phyloP scores from a whole-genome alignment of 2,113 vertebrate genomes.

The Heteronetta atricapilla region DNA sequence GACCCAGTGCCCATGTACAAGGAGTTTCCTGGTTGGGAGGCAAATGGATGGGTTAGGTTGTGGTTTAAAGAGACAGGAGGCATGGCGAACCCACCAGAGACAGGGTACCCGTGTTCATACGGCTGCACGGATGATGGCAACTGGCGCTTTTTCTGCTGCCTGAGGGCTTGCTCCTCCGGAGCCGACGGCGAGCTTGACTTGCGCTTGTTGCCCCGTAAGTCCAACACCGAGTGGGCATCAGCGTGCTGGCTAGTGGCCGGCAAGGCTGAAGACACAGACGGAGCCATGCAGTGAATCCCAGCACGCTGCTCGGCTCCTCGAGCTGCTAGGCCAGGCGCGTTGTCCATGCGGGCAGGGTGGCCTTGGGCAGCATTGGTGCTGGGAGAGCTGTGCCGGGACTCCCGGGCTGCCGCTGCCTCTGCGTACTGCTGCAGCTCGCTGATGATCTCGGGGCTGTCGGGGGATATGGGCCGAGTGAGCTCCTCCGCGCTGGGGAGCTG shows the following conservation, averaged over 20 bases:
- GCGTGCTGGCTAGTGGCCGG: constrained; percentile 71
- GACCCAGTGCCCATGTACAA: constrained; percentile 87
- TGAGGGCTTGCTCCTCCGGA: constrained; percentile 77
- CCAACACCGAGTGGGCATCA: constrained; percentile 75
- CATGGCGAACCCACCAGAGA: constrained; percentile 85
- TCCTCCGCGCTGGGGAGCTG: constrained; percentile 81
- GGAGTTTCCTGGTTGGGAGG: constrained; percentile 88
- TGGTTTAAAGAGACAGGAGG: constrained; percentile 90
- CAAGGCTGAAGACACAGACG: constrained; percentile 60
- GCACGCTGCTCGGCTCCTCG: constrained; percentile 74
- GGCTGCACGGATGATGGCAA: constrained; percentile 77
- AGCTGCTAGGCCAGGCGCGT: constrained; percentile 28
- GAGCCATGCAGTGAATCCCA: constrained; percentile 74
- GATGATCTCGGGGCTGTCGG: constrained; percentile 90
- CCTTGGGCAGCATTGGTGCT: constrained; percentile 46
- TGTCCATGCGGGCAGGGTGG: constrained; percentile 58
- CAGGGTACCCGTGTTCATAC: constrained; percentile 84
- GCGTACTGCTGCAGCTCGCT: constrained; percentile 90
- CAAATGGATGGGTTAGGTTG: constrained; percentile 82
- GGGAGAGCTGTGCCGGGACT: constrained; percentile 73
- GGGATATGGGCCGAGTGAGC: constrained; percentile 84
- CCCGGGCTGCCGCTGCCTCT: constrained; percentile 77
- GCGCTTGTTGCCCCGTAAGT: constrained; percentile 87
- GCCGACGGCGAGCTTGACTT: constrained; percentile 77
- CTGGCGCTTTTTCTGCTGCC: constrained; percentile 81